Percentiles rank a stretch among this genome's conserved stretches.
phyloP scores from a whole-genome alignment of 2,888 invertebrate species.

The Micropterix aruncella region DNA sequence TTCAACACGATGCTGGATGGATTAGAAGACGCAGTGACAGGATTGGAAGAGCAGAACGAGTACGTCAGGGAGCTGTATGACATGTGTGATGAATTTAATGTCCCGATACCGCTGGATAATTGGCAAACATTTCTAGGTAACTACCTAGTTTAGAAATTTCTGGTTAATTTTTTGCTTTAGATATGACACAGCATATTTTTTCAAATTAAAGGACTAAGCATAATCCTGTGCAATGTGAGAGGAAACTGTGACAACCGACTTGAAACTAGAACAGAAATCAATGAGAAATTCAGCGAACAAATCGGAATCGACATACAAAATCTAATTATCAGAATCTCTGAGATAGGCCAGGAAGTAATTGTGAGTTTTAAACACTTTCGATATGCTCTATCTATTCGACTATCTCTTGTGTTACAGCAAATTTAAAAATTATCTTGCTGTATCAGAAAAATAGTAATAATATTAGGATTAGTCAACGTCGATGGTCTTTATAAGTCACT shows the following conservation, averaged over 20 bases:
- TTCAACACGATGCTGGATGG: conserved; percentile 58
- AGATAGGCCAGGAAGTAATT: conserved; percentile 55
- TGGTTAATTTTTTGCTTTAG: background rate
- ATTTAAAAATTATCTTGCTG: too few species aligned
- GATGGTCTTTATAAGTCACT: too few species aligned
- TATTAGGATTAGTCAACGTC: too few species aligned
- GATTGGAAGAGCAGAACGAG: conserved; percentile 58
- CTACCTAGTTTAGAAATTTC: too few species aligned
- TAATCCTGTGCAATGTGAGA: conserved; percentile 45
- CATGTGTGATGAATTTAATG: conserved; percentile 65
- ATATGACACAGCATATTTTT: too few species aligned
- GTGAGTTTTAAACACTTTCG: conserved; percentile 28
- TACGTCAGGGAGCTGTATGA: conserved; percentile 75
- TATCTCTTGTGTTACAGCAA: too few species aligned
- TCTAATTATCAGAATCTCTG: conserved; percentile 58
- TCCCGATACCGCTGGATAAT: conserved; percentile 60
- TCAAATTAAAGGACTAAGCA: conserved; percentile 51
- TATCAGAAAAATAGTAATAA: too few species aligned
- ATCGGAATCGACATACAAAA: conserved; percentile 66
- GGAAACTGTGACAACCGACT: conserved; percentile 56
- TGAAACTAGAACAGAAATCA: conserved; percentile 52
- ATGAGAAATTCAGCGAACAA: conserved; percentile 54
- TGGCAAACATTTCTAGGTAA: conserved; percentile 42
- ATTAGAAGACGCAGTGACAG: conserved; percentile 48
- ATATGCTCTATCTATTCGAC: too few species aligned